Base-by-base conservation (phyloP, 2,113 vertebrate species). In the Motacilla tschutschensis region DNA sequence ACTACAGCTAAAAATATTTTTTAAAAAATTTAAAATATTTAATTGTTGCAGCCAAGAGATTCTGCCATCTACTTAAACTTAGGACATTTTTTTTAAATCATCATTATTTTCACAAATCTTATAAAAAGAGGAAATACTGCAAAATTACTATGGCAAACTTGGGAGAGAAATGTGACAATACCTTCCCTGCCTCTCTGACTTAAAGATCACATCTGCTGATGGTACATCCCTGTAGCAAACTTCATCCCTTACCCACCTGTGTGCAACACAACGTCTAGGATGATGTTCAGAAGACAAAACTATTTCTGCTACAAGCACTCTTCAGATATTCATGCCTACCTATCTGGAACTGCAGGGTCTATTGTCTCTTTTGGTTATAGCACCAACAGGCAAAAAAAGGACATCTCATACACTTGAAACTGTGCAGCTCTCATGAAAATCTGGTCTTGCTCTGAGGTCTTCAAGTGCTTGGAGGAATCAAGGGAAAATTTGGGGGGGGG, bases 161-260 rank as follows among this genome's bases (percentile, higher is more conserved):
- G 17, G 7, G 11, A 66, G 2, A 54, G 3, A 79, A 89, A 44
- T 20, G 6, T 17, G 55, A 17, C 3, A 6, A 29, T n/a, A 46
- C 6, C 5, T 67, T 67, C 14, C 28, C 17, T 0, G 0, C 3
- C 10, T 60, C 36, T 82, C n/a, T 69, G 11, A 64, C 20, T 59
- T 25, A n/a, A 79, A 54, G 4, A 13, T 57, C 12, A 41, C 15
- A 35, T 48, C 44, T 63, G 11, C 6, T 57, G 17, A 62, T 59
- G 7, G 5, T 33, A 31, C 9, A 38, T 40, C n/a, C 31, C 40
- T 54, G 26, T 7, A 62, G 14, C 26, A 69, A 72, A 46, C 33
- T 31, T 31, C 14, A 38, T 62, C 43, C 29, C 8, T 24, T 50
- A 19, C 3, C 7, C 31, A 21, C 10, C 10, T 71, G 5, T 25